Percentiles rank a stretch among this genome's conserved stretches.
Conservation (phyloP, 2,888 invertebrate genomes). For the Drosophila leonis region DNA sequence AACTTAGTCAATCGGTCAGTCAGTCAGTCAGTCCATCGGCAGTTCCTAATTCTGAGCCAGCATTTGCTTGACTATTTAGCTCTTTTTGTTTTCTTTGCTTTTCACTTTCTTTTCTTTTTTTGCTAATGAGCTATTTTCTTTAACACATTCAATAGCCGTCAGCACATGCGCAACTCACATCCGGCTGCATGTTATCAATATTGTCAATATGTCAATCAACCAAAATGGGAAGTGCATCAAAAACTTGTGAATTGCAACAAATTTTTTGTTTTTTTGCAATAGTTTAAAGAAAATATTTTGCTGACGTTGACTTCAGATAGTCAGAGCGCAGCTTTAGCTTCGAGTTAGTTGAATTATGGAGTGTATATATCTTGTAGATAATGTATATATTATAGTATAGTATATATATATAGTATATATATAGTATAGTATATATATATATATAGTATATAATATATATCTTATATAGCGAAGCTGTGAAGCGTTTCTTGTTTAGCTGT, state of each 20-base stretch:
- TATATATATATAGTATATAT: background rate
- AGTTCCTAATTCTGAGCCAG: constrained; percentile 61
- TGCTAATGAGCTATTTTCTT: constrained; percentile 31
- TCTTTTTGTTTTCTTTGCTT: constrained; percentile 6
- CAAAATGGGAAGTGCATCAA: constrained; percentile 19
- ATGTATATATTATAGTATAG: background rate
- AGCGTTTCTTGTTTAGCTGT: too few relatives aligned
- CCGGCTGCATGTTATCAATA: constrained; percentile 42
- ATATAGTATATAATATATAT: too few relatives aligned
- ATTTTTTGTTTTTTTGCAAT: background rate
- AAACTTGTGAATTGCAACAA: background rate
- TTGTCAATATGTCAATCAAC: constrained; percentile 26
- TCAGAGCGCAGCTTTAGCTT: background rate
- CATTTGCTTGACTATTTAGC: constrained; percentile 46
- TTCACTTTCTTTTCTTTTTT: constrained; percentile 19
- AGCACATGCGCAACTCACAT: constrained; percentile 62
- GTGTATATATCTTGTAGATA: too few relatives aligned
- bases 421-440: too few relatives aligned
- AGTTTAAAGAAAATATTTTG: background rate
- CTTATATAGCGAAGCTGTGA: too few relatives aligned
- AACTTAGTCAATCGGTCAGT: constrained; percentile 6
- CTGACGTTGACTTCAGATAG: background rate
- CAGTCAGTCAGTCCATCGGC: constrained; percentile 1
- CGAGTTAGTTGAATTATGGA: too few relatives aligned
- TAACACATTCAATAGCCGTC: constrained; percentile 57